A percentile compares a stretch with the other conserved stretches of the same genome.
These are phyloP conservation scores for Tympanuchus pallidicinctus DNA, from an alignment of 2,113 vertebrate species.

Conservation along the genomic window DNA sequence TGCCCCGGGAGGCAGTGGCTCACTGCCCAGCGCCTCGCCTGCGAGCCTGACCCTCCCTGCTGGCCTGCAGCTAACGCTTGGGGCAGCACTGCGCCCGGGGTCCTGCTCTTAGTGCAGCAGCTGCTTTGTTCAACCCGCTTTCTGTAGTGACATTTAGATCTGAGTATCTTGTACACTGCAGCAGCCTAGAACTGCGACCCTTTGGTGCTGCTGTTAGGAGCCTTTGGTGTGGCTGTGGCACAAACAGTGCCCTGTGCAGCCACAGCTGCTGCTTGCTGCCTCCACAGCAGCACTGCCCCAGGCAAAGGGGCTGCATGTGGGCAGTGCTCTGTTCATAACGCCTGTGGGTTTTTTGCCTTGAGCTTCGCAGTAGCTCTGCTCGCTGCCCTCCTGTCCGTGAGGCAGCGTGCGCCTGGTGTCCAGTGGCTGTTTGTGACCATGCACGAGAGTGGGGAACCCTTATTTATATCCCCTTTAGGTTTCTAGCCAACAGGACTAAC, in stretches of 20 bases:
- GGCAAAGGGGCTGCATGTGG: background rate
- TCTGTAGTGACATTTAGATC: slow-evolving; percentile 36
- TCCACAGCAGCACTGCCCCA: background rate
- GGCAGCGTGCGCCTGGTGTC: slow-evolving; percentile 52
- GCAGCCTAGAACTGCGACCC: background rate
- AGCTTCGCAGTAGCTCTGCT: slow-evolving; percentile 65
- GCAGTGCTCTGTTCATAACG: background rate
- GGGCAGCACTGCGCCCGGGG: background rate
- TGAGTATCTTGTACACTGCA: slow-evolving; percentile 23
- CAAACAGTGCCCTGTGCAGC: background rate
- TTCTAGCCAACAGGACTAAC: slow-evolving; percentile 27
- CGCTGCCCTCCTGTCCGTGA: background rate
- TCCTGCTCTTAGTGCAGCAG: slow-evolving; percentile 10
- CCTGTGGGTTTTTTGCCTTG: slow-evolving; percentile 57
- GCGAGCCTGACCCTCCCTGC: slow-evolving; percentile 28
- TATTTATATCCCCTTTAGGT: slow-evolving; percentile 66
- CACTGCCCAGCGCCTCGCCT: slow-evolving; percentile 4
- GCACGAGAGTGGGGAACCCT: slow-evolving; percentile 63
- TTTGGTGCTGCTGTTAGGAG: background rate
- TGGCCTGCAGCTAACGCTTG: slow-evolving; percentile 16
- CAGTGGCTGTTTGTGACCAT: slow-evolving; percentile 76
- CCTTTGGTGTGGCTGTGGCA: background rate
- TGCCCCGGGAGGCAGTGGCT: slow-evolving; percentile 36
- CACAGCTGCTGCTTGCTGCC: background rate
- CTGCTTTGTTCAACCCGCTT: slow-evolving; percentile 62